Conservation (phyloP, 2,113 vertebrate genomes). For the Hippolais icterina region DNA sequence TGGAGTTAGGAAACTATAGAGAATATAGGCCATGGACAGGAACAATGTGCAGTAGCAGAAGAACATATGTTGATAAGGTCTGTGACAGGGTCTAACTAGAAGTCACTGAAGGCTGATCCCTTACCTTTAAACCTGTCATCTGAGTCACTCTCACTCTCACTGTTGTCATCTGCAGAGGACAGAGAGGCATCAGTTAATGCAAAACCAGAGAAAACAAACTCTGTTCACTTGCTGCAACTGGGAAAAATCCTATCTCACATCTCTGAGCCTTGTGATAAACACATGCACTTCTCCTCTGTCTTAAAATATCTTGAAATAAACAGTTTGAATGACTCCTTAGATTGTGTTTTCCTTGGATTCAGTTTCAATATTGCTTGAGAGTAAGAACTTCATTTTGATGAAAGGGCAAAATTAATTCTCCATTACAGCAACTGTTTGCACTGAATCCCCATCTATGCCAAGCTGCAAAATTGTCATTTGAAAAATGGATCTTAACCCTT, state of each 20-base stretch:
- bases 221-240: neutral
- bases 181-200: constrained; percentile 44
- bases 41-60: neutral
- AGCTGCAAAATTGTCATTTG: neutral
- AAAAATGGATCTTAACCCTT: neutral
- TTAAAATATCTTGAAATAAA: constrained; percentile 1
- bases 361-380: neutral
- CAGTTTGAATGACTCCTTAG: neutral
- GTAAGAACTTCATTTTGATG: neutral
- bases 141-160: constrained; percentile 98
- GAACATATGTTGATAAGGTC: neutral
- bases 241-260: neutral
- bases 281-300: neutral
- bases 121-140: constrained; percentile 99
- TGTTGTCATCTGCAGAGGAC: constrained; percentile 93
- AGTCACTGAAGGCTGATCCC: constrained; percentile 8
- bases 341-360: neutral
- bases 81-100: neutral
- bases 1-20: neutral
- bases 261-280: neutral
- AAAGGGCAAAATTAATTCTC: neutral
- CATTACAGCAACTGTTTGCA: neutral
- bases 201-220: constrained; percentile 33
- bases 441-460: neutral
- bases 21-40: neutral